phyloP scores from a whole-genome alignment of 2,888 invertebrate genomes.

The Brenthis daphne region DNA sequence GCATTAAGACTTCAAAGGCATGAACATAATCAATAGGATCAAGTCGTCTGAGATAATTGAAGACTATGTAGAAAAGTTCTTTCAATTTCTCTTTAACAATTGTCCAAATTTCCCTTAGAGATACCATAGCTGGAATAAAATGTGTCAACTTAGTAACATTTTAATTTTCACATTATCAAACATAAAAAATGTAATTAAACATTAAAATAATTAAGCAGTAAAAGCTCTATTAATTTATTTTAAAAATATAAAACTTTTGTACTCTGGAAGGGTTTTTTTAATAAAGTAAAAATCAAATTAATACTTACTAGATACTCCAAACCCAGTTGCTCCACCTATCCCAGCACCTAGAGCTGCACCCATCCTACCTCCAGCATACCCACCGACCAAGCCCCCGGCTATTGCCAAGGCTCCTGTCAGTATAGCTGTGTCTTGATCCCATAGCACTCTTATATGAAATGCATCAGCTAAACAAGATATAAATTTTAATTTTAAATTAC shows the following conservation, averaged over 20 bases:
- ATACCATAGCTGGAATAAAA: conserved; percentile 56
- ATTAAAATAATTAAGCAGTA: no score
- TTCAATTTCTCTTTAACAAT: conserved; percentile 55
- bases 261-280: neutral
- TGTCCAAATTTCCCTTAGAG: conserved; percentile 65
- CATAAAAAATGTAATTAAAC: neutral
- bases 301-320: conserved; percentile 59
- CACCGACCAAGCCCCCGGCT: conserved; percentile 63
- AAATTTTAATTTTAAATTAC: neutral
- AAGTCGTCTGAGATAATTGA: conserved; percentile 60
- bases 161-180: neutral
- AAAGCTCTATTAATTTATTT: neutral
- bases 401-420: conserved; percentile 57
- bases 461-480: conserved; percentile 52
- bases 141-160: neutral
- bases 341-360: conserved; percentile 67
- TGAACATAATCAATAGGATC: conserved; percentile 59
- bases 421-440: conserved; percentile 57
- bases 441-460: conserved; percentile 63
- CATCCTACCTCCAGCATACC: conserved; percentile 60
- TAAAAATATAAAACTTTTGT: neutral
- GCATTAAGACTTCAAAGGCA: conserved; percentile 61
- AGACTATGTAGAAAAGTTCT: conserved; percentile 62
- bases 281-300: no score
- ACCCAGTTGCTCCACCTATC: conserved; percentile 59